phyloP scores from a whole-genome alignment of 2,797 vertebrate species.

The Rousettus madagascariensis region DNA sequence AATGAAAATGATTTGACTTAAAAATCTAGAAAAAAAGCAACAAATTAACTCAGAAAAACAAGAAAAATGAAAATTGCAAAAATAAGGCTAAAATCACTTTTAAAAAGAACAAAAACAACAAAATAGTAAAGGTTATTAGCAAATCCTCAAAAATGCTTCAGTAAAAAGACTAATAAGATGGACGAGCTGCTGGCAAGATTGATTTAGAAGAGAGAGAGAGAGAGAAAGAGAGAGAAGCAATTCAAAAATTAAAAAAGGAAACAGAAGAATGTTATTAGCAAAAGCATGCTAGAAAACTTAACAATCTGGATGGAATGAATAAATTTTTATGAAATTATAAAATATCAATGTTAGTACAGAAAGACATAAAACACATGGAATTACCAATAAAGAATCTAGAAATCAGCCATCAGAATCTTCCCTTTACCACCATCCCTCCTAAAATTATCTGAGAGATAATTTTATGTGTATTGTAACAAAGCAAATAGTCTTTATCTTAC shows the following conservation, averaged over 20 bases:
- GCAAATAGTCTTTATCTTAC: background rate
- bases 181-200: background rate
- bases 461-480: background rate
- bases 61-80: background rate
- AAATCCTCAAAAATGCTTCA: background rate
- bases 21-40: background rate
- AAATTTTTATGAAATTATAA: slow-evolving; percentile 2
- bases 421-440: background rate
- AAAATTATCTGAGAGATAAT: background rate
- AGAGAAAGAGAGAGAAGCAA: background rate
- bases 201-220: background rate
- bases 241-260: slow-evolving; percentile 9
- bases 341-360: background rate
- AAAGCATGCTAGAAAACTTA: background rate
- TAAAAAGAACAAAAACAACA: background rate
- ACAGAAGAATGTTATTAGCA: background rate
- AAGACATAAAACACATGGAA: background rate
- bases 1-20: background rate
- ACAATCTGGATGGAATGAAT: background rate
- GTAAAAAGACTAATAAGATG: background rate
- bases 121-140: background rate
- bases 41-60: background rate
- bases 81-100: background rate
- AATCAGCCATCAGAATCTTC: background rate
- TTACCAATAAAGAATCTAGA: background rate